Percentiles rank a stretch among this genome's conserved stretches.
These are phyloP conservation scores for Agrotis puta DNA, from an alignment of 2,888 invertebrate species.

Conservation along the genomic window DNA sequence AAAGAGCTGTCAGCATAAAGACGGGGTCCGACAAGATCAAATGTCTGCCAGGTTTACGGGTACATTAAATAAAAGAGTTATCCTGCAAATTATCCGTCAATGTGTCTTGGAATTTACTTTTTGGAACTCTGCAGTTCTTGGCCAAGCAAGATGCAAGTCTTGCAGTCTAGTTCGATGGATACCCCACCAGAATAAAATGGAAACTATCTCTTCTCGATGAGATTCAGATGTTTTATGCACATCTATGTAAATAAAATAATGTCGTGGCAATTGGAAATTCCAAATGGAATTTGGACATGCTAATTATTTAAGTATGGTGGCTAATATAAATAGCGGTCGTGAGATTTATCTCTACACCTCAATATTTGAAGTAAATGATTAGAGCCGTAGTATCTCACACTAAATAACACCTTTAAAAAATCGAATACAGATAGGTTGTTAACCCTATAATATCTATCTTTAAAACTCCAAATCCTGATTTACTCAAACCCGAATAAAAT, in stretches of 20 bases:
- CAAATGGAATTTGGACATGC: slow-evolving; percentile 1
- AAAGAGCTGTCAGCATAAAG: too few species aligned
- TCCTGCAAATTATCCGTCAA: background rate
- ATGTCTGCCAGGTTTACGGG: too few species aligned
- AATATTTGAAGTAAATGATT: background rate
- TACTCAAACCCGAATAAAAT: slow-evolving; percentile 15
- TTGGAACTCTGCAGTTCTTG: background rate
- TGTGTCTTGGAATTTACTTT: background rate
- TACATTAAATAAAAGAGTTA: too few species aligned
- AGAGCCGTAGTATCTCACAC: background rate
- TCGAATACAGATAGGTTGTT: slow-evolving; percentile 15
- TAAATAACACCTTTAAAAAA: background rate
- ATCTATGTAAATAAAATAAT: slow-evolving; percentile 22
- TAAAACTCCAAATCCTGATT: slow-evolving; percentile 25
- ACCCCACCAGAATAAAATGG: background rate
- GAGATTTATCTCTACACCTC: slow-evolving; percentile 1
- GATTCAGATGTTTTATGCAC: background rate
- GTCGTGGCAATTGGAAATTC: slow-evolving; percentile 34
- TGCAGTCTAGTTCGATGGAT: background rate
- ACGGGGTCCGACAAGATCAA: too few species aligned
- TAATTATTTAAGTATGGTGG: slow-evolving; percentile 23
- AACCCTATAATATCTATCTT: slow-evolving; percentile 18
- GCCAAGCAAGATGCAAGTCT: background rate
- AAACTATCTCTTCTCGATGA: background rate
- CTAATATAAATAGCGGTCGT: slow-evolving; percentile 2